Evolutionary conservation across 1,140 invertebrate genomes (phyloP), one percentile per base, ranked within the genome.

Genomic region (Uloborus diversus): DNA sequence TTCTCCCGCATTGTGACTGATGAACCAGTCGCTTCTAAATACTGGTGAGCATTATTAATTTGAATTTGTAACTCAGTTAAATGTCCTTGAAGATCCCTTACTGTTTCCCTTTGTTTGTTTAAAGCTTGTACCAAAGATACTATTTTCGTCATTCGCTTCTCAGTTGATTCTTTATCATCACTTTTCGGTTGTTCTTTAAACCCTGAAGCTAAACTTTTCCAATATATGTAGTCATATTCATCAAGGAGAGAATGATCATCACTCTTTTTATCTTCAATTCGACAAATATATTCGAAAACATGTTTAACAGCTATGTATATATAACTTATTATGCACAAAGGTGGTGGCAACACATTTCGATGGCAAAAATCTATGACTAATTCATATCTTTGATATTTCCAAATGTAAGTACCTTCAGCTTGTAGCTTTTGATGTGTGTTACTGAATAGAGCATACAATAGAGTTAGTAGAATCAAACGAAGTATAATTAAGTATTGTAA

Each of bases 391-490:
- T 87, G 86, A 64, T 84, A 88, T 68, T 86, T 87, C 87, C 87
- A 88, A 28, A 86, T 85, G 17, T 85, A 82, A 35, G 84, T 83
- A 7, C 86, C 85, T 53, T 85, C 82, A 7, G 82, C 80, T 37
- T 84, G 82, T 17, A 86, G 82, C 42, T 84, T 84, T 2, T 64
- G 80, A 37, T 83, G 84, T 13, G 86, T 87, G 51, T 83, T 80
- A 35, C 86, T 87, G 82, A 88, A 88, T 83, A 88, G 86, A 25
- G 86, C 87, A 82, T 84, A 86, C 20, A 88, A 82, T 13, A 88
- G 80, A 14, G 86, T 87, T 30, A 86, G 82, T 2, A 87, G 83
- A 33, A 88, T 85, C 30, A 87, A 82, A 81, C 87, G 86, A 33
- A 86, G 83, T 28, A 86, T 85, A n/a, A 87, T 78, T 1, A 87